Percentiles rank a stretch among this genome's conserved stretches.
phyloP scores from a whole-genome alignment of 2,113 vertebrate species.

The Dicrurus megarhynchus region DNA sequence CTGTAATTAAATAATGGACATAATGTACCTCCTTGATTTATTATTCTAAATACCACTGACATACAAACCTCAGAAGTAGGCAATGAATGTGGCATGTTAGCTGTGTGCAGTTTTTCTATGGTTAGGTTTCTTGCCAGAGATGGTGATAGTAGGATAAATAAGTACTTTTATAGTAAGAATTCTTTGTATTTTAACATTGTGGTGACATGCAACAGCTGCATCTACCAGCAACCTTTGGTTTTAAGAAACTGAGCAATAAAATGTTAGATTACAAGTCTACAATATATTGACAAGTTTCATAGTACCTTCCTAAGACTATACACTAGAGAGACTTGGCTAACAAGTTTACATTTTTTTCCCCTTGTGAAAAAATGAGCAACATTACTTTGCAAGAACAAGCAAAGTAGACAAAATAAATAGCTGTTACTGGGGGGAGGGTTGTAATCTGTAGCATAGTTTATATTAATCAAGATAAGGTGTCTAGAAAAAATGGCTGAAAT shows the following conservation, averaged over 20 bases:
- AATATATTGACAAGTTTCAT: background rate
- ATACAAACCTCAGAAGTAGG: background rate
- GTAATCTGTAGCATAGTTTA: background rate
- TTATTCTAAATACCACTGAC: background rate
- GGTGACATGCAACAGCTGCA: background rate
- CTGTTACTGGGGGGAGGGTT: background rate
- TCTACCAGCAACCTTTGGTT: conserved; percentile 35
- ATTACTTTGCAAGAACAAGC: background rate
- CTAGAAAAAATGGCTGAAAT: background rate
- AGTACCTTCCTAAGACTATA: background rate
- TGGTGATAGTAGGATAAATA: background rate
- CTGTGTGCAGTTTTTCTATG: background rate
- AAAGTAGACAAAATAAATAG: background rate
- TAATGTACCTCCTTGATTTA: background rate
- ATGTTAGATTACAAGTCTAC: conserved; percentile 8
- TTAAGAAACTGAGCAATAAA: conserved; percentile 65
- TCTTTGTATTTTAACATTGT: conserved; percentile 37
- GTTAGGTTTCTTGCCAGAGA: background rate
- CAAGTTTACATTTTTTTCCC: background rate
- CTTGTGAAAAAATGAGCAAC: background rate
- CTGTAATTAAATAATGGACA: background rate
- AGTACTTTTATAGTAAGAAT: background rate
- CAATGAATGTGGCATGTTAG: background rate
- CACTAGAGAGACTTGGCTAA: background rate
- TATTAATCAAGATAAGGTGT: background rate